These are phyloP conservation scores for Ichneumoninae sp. DNA, from an alignment of 2,888 invertebrate genomes.

Conservation along the genomic window DNA sequence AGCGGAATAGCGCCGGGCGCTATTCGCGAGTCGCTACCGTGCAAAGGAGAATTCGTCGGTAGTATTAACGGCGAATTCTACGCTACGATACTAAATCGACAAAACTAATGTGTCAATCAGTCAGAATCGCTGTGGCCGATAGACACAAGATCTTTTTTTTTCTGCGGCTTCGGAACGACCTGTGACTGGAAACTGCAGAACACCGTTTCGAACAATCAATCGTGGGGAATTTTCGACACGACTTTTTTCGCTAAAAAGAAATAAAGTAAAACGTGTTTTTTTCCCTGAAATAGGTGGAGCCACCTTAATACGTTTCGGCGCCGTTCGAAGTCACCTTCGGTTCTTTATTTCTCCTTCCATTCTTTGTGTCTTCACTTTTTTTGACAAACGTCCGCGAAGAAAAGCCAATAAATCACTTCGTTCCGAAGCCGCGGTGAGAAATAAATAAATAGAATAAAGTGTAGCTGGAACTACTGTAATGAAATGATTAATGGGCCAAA, in stretches of 20 bases:
- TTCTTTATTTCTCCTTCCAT: neutral
- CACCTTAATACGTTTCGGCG: no score
- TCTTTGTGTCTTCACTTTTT: neutral
- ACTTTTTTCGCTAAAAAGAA: no score
- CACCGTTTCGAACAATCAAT: no score
- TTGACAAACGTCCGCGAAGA: neutral
- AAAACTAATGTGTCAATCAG: neutral
- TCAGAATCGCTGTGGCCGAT: neutral
- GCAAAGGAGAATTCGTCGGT: constrained; percentile 6
- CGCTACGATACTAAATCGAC: neutral
- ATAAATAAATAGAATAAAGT: neutral
- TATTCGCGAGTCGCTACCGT: neutral
- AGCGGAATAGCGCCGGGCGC: neutral
- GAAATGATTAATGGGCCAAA: no score
- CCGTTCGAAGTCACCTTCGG: neutral
- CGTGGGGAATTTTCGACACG: no score
- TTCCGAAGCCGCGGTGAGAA: neutral
- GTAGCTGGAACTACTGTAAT: no score
- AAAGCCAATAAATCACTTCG: neutral
- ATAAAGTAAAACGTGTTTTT: no score
- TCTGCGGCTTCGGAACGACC: no score
- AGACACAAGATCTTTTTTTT: no score
- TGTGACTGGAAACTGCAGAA: no score
- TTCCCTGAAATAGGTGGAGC: no score
- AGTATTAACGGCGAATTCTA: neutral